Conservation (phyloP, 1,140 invertebrate genomes). For the Zaprionus capensis region DNA sequence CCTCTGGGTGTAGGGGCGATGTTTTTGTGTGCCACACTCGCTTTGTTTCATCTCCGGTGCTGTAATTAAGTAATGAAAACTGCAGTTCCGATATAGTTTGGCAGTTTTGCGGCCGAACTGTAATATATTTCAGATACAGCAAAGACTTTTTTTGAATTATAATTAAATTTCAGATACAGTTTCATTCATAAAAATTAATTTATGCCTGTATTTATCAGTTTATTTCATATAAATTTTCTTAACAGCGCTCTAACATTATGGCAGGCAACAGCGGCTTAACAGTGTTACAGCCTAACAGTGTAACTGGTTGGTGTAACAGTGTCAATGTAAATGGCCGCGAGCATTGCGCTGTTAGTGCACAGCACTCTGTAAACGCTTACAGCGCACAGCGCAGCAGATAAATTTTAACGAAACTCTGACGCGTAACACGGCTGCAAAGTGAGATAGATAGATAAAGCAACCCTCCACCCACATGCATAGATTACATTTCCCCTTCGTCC, state of each 20-base stretch:
- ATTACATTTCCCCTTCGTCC: conserved; percentile 58
- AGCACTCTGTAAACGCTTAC: conserved; percentile 10
- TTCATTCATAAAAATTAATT: not conserved
- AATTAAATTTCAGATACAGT: not conserved
- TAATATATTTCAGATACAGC: not conserved
- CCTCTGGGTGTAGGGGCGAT: not conserved
- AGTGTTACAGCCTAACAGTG: conserved; percentile 58
- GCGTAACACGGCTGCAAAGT: conserved; percentile 47
- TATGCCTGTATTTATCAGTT: not conserved
- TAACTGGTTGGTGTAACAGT: conserved; percentile 56
- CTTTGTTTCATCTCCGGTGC: conserved; percentile 11
- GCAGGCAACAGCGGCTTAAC: conserved; percentile 12
- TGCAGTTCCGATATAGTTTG: conserved; percentile 11
- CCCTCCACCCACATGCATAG: conserved; percentile 14
- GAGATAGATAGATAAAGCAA: not conserved
- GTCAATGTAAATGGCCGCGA: conserved; percentile 51
- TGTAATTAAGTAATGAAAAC: conserved; percentile 62
- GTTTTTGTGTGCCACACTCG: conserved; percentile 20
- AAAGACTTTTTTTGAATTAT: not conserved
- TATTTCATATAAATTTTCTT: not conserved
- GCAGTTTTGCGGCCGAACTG: not conserved
- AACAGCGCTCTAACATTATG: conserved; percentile 20
- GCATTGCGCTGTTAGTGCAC: conserved; percentile 46
- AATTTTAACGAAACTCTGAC: conserved; percentile 68
- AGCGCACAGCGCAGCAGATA: conserved; percentile 47